phyloP scores from a whole-genome alignment of 1,140 invertebrate genomes.

The Papilio xuthus region DNA sequence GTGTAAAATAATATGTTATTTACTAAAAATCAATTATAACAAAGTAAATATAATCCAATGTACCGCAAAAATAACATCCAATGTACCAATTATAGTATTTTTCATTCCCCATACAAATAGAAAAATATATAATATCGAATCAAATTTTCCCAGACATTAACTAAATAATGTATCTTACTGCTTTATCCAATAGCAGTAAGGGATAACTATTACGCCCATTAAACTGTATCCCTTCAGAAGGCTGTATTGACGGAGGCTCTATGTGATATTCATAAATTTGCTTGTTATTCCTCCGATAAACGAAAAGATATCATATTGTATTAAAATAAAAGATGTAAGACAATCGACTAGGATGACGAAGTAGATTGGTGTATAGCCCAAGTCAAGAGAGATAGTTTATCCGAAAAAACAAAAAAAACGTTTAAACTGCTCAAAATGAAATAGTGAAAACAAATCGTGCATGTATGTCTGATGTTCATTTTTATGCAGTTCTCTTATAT shows the following conservation, averaged over 20 bases:
- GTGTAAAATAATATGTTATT: background rate
- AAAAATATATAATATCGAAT: background rate
- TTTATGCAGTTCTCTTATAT: too few relatives aligned
- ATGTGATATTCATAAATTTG: conserved; percentile 33
- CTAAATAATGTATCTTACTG: conserved; percentile 18
- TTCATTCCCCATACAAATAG: background rate
- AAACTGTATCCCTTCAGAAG: background rate
- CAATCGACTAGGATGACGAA: conserved; percentile 37
- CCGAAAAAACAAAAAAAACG: background rate
- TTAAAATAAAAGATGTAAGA: conserved; percentile 43
- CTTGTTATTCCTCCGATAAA: conserved; percentile 34
- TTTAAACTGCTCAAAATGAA: too few relatives aligned
- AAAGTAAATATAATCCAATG: background rate
- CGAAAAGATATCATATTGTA: conserved; percentile 35
- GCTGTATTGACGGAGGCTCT: conserved; percentile 18
- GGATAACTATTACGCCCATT: conserved; percentile 32
- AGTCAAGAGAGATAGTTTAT: conserved; percentile 36
- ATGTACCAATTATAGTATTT: background rate
- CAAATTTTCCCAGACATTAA: conserved; percentile 21
- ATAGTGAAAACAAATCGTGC: too few relatives aligned
- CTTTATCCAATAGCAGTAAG: conserved; percentile 20
- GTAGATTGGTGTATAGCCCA: conserved; percentile 33
- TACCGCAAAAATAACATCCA: background rate
- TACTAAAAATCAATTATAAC: background rate
- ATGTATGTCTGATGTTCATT: too few relatives aligned